Evolutionary conservation across 2,888 invertebrate genomes (phyloP), one percentile per base, ranked within the genome.

Genomic region (Leptopilina myrica): DNA sequence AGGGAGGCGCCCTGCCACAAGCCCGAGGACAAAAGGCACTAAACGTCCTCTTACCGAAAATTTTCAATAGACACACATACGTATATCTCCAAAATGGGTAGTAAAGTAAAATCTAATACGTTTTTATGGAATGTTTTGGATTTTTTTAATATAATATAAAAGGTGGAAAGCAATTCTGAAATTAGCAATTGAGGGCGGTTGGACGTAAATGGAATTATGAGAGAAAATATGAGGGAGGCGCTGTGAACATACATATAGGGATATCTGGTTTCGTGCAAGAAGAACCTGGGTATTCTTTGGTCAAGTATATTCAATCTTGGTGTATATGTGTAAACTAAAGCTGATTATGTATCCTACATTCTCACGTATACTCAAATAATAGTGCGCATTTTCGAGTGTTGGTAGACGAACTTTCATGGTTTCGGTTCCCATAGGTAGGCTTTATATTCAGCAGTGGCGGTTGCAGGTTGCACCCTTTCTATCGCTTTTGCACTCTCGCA

Each of bases 191-290:
- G 62, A 15, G 20, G 62, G 20, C 20, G 62, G 9, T 9, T 9
- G 43, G 43, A 62, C 15, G 20, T 15, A 62, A 62, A 62, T 62
- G 20, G 62, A 62, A 62, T 62, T 62, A 62, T 62, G 62, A 62
- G 20, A 62, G 62, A 62, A 62, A 20, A 62, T 49, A 49, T 62
- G 62, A 64, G 64, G 64, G 33, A 64, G 33, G 64, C 64, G 79
- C 69, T 84, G 43, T 43, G 81, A 62, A 82, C 85, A 86, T 85
- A 49, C 20, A 20, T 87, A 87, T 87, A 87, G 86, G 87, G 87
- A 87, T 89, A 89, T 89, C 89, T 89, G 88, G 89, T 89, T 89
- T 88, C 88, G 86, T 85, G 77, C 78, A 86, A 9, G 82, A 82
- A 84, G 85, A 84, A 85, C 84, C 81, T 82, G 79, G 86, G 86